Conservation (phyloP, 2,113 vertebrate genomes). For the Hippocampus mohnikei region DNA sequence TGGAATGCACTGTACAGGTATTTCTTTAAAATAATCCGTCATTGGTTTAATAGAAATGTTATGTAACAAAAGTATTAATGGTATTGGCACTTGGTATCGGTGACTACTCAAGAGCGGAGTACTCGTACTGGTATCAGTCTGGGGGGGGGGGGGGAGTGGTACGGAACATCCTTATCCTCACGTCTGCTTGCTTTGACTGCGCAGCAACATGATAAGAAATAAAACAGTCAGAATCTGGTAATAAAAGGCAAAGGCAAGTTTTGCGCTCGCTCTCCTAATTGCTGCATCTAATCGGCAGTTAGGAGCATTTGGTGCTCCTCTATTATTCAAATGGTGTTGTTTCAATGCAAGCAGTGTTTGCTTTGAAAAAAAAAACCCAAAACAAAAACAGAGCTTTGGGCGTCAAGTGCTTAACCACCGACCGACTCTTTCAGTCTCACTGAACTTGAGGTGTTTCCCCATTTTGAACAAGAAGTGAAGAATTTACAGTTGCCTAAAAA, state of each 20-base stretch:
- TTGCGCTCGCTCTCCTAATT: neutral
- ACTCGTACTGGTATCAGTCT: too few relatives aligned
- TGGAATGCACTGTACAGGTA: too few relatives aligned
- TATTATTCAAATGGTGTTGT: slow-evolving; percentile 1
- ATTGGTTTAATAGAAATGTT: neutral
- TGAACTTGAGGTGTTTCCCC: neutral
- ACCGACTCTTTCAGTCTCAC: neutral
- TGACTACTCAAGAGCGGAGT: too few relatives aligned
- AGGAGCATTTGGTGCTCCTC: neutral
- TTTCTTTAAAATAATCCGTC: too few relatives aligned
- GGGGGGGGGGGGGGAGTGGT: too few relatives aligned
- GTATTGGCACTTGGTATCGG: too few relatives aligned
- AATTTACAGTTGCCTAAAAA: slow-evolving; percentile 17
- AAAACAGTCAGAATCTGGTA: neutral
- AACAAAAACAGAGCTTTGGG: too few relatives aligned
- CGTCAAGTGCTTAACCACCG: neutral
- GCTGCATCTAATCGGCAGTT: neutral
- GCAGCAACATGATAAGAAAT: neutral
- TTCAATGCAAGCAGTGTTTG: slow-evolving; percentile 1
- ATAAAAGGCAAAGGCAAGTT: neutral
- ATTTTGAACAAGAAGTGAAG: neutral
- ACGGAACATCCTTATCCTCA: too few relatives aligned
- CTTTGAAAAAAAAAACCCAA: neutral
- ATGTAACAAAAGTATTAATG: too few relatives aligned
- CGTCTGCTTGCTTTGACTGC: neutral